phyloP scores from a whole-genome alignment of 2,797 vertebrate species.

The Morelia viridis region DNA sequence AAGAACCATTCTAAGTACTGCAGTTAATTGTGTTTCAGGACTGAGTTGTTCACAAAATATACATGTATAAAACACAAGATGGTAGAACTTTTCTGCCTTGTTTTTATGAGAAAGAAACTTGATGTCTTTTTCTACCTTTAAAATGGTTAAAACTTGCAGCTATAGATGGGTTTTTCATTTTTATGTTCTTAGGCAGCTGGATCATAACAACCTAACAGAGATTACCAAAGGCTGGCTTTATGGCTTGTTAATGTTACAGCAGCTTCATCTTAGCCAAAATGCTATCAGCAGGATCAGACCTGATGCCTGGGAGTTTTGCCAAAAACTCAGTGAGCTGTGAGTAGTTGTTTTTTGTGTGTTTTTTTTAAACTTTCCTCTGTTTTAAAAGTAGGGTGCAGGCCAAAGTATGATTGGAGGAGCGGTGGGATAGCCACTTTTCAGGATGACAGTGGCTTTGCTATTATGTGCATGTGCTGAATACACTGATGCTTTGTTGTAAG shows the following conservation, averaged over 20 bases:
- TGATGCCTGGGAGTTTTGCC: slow-evolving; percentile 98
- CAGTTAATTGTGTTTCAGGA: not conserved
- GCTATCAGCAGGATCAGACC: slow-evolving; percentile 89
- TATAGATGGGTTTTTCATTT: slow-evolving; percentile 1
- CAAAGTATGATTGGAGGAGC: slow-evolving; percentile 72
- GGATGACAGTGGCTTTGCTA: slow-evolving; percentile 61
- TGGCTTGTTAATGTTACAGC: slow-evolving; percentile 90
- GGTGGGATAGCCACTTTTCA: slow-evolving; percentile 71
- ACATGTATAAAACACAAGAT: not conserved
- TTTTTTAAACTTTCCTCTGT: slow-evolving; percentile 64
- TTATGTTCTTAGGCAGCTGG: slow-evolving; percentile 83
- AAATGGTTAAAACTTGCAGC: not conserved
- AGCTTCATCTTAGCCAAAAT: slow-evolving; percentile 94
- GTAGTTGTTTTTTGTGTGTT: slow-evolving; percentile 67
- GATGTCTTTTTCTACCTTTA: not conserved
- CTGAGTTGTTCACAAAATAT: not conserved
- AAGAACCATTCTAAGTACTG: not conserved
- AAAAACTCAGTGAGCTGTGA: slow-evolving; percentile 95
- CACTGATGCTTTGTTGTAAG: slow-evolving; percentile 62
- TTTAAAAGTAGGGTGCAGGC: slow-evolving; percentile 66
- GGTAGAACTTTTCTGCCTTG: not conserved
- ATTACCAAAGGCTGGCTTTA: slow-evolving; percentile 97
- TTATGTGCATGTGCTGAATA: slow-evolving; percentile 36
- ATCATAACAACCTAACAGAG: slow-evolving; percentile 95
- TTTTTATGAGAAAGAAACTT: not conserved